Base-by-base conservation (phyloP, 2,888 invertebrate genomes). In the Diplolepis rosae region DNA sequence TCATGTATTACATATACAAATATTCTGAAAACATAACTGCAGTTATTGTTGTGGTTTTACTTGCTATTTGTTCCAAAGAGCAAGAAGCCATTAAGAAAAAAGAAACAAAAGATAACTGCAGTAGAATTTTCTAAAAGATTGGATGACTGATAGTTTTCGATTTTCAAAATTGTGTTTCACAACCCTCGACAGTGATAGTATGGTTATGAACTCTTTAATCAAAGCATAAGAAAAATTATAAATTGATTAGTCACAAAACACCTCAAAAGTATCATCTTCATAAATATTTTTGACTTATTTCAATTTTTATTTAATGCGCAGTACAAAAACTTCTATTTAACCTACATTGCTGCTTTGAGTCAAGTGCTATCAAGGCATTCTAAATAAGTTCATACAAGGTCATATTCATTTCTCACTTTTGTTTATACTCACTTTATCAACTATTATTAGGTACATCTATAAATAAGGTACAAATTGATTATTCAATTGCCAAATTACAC, bases 251-350 rank as follows among this genome's bases (percentile, higher is more conserved):
- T 35, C 61, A 61, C 35, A 61, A 61, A 61, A 61, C 24, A 39
- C 61, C 39, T 61, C 39, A 61, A 32, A 61, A 32, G 24, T 39
- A 39, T 22, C n/a, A 61, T 32, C 13, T 39, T 61, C 28, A 52
- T 52, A 28, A 52, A 52, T 39, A 61, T 39, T 61, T 24, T 61
- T 39, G 27, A 61, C 24, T 24, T 39, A 35, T 45, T 45, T 39
- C 39, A 61, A 35, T 61, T 22, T 39, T 35, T 61, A 61, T n/a
- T 52, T 61, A 61, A 61, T n/a, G 61, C 61, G 24, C 61, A 61
- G 61, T 61, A 61, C 24, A 61, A 61, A 61, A 61, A 39, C 24
- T 1, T 39, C 61, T 61, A 61, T 39, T 27, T 7, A 11, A 61
- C 24, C 61, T 39, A 39, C n/a, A 13, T n/a, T 61, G 39, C 6